These are phyloP conservation scores for Oryctolagus cuniculus DNA, from an alignment of 2,113 vertebrate species.

Conservation along the genomic window mOryCun1.1 NC_091433.1:36651001-36651500, in stretches of 20 bases:
- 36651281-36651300: background rate
- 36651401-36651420: slow-evolving; percentile 22
- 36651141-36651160: too few species aligned
- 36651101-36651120: too few species aligned
- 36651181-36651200: too few species aligned
- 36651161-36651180: too few species aligned
- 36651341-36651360: slow-evolving; percentile 46
- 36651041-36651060: too few species aligned
- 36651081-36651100: too few species aligned
- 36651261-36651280: background rate
- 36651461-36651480: background rate
- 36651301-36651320: background rate
- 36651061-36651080: too few species aligned
- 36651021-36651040: too few species aligned
- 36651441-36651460: background rate
- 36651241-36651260: background rate
- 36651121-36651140: too few species aligned
- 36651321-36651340: background rate
- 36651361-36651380: slow-evolving; percentile 54
- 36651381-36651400: slow-evolving; percentile 7
- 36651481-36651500: background rate
- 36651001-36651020: too few species aligned
- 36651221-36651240: too few species aligned
- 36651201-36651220: too few species aligned
- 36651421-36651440: background rate